These are phyloP conservation scores for Bradypodion ventrale DNA, from an alignment of 2,797 vertebrate species.

Conservation along the genomic window DNA sequence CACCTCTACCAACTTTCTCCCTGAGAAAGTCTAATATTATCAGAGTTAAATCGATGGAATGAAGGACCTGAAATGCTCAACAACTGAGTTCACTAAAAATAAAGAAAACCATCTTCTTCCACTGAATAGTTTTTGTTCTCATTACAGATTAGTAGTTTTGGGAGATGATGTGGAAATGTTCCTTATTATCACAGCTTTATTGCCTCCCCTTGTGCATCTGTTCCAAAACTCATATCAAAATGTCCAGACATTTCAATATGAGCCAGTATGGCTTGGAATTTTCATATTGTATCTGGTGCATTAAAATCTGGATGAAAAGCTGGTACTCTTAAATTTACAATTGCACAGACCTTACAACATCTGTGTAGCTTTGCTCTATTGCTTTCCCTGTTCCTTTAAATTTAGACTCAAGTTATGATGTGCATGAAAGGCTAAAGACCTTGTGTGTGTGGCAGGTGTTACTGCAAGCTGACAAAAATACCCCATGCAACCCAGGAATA, in stretches of 20 bases:
- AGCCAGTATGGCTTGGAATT: slow-evolving; percentile 77
- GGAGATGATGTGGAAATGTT: slow-evolving; percentile 79
- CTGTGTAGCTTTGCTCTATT: slow-evolving; percentile 85
- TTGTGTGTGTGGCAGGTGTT: slow-evolving; percentile 78
- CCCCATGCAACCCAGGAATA: slow-evolving; percentile 52
- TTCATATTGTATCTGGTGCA: slow-evolving; percentile 77
- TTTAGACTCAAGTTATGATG: slow-evolving; percentile 86
- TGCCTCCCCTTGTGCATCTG: slow-evolving; percentile 80
- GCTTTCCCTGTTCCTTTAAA: slow-evolving; percentile 87
- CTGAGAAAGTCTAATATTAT: slow-evolving; percentile 20
- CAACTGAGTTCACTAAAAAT: slow-evolving; percentile 49
- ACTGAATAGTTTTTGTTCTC: slow-evolving; percentile 68
- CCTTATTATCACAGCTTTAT: slow-evolving; percentile 82
- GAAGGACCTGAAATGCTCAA: slow-evolving; percentile 27
- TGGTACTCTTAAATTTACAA: slow-evolving; percentile 79
- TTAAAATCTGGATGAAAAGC: slow-evolving; percentile 78
- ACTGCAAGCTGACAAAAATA: slow-evolving; percentile 77
- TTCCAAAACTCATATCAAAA: slow-evolving; percentile 78
- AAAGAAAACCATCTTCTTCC: slow-evolving; percentile 63
- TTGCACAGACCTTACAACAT: slow-evolving; percentile 88
- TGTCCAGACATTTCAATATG: slow-evolving; percentile 79
- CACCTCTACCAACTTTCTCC: too few species aligned
- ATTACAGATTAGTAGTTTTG: slow-evolving; percentile 75
- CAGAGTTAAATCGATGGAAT: slow-evolving; percentile 9
- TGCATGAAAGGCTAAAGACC: slow-evolving; percentile 81